Base-by-base conservation (phyloP, 2,113 vertebrate genomes). In the Naja naja region DNA sequence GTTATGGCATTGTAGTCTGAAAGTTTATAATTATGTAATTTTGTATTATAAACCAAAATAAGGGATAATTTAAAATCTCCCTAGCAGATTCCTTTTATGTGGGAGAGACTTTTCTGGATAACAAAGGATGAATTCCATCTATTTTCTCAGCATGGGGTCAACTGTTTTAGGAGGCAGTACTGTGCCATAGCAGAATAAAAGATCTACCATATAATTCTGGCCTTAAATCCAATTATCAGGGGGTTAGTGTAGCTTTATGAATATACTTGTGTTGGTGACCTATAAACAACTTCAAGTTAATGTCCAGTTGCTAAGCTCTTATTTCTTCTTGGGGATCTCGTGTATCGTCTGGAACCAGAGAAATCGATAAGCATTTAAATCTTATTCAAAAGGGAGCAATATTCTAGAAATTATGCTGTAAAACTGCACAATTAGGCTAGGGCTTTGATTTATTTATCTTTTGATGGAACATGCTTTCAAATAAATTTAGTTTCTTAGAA, bases 361-460 rank as follows among this genome's bases (percentile, higher is more conserved):
- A 86, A 85, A 89, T 89, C 87, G 53, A 89, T 89, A 89, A 93
- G 87, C 64, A 54, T 85, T 91, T 94, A 93, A 43, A 88, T 34
- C 56, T 25, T 18, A 90, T 90, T 93, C 14, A 53, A 89, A 91
- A 34, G 90, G 81, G 49, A n/a, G 90, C 54, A 90, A 30, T 52
- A 10, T 92, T 94, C 85, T 89, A 90, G 22, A 94, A 64, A 92
- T 3, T 91, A 22, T 23, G 18, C 56, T 89, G 16, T 49, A 27
- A 16, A 20, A 91, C 94, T 94, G 4, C 45, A 47, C 47, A 90
- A 22, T 22, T 8, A 58, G 20, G 45, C 0, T 45, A 1, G 39
- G 12, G 91, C 89, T 88, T 23, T 49, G 14, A 94, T 90, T 94
- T 95, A 92, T 88, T 94, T 93, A 89, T 56, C 39, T 49, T 89